Base-by-base conservation (phyloP, 1,140 invertebrate species). In the Penaeus vannamei region DNA sequence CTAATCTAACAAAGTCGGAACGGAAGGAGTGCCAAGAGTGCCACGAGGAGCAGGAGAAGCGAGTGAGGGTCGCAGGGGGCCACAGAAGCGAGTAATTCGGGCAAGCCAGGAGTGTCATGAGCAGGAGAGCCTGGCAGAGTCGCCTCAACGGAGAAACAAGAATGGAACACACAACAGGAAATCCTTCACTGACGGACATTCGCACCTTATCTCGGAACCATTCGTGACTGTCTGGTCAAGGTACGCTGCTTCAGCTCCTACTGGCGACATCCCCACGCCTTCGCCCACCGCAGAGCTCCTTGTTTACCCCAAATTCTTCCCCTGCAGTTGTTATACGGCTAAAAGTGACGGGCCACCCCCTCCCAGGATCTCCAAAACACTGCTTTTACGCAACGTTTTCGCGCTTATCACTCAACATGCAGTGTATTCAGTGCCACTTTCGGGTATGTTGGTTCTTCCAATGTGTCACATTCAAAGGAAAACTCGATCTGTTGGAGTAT, bases 121-220 rank as follows among this genome's bases (percentile, higher is more conserved):
- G 53, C 53, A 53, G 53, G 8, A 53, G 53, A 10, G 53, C 53
- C 53, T 53, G 53, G 53, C 53, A 53, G 53, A 14, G 53, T 84
- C 42, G 22, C 61, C 64, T 62, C 82, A 42, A 26, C 19, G 64
- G 82, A 83, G 64, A 66, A 26, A 66, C 42, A 22, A 66, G 64
- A 64, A 86, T 81, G 85, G 77, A 64, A 80, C 36, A 86, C 85
- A 64, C 61, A 80, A 86, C 76, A 86, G 85, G 85, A 86, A 86
- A 86, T 86, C 85, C 76, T 80, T 86, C 22, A 10, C 42, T 36
- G 82, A 62, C 60, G 32, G 36, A 60, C 82, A 46, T 64, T 84
- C 17, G 26, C 22, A 36, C 62, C 62, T 84, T 64, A 64, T 66
- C 62, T 17, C 26, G 12, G 29, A 64, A 66, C 60, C 26, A 12